Evolutionary conservation across 2,797 vertebrate species (phyloP), one percentile per base, ranked within the genome.

Genomic region (Selene dorsalis): DNA sequence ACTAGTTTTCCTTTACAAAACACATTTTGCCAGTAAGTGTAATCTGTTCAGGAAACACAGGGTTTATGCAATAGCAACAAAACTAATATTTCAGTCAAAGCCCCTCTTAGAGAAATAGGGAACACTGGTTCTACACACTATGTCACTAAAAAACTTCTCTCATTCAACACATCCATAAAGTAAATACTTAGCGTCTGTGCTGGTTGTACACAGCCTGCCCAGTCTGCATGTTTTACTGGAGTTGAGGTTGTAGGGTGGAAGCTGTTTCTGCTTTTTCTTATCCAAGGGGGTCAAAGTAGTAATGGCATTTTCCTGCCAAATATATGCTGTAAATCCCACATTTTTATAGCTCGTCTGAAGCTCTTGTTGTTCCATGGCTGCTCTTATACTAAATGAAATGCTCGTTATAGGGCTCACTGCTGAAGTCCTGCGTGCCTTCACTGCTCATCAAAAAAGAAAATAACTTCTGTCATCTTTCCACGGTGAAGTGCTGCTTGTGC

Each of bases 251-350:
- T 56, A 58, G 62, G 48, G 43, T 84, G 57, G 75, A 75, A 81
- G 80, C 81, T 62, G 81, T 62, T 89, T 89, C 77, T 84, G 80
- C 82, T 80, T 85, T 80, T 77, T 77, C 85, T 80, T 81, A 77
- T 89, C 77, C 80, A 78, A 75, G 67, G 64, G 80, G 91, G 90
- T 92, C 90, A 91, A 75, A 84, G 87, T 90, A 72, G 86, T 94
- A 94, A 95, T 94, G 89, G 84, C 84, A 18, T 91, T 90, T 93
- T 93, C 87, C 87, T 93, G 92, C 94, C 94, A 95, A 92, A 79
- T 87, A 79, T 52, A 61, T 75, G 90, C 88, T 69, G 90, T 94
- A 93, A 94, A 94, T 87, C 82, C 68, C 56, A 70, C 35, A 45
- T 73, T 89, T 91, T 88, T 82, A 89, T 70, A 30, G 88, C 83